Evolutionary conservation across 2,888 invertebrate genomes (phyloP).

Genomic region (Tipula lateralis): DNA sequence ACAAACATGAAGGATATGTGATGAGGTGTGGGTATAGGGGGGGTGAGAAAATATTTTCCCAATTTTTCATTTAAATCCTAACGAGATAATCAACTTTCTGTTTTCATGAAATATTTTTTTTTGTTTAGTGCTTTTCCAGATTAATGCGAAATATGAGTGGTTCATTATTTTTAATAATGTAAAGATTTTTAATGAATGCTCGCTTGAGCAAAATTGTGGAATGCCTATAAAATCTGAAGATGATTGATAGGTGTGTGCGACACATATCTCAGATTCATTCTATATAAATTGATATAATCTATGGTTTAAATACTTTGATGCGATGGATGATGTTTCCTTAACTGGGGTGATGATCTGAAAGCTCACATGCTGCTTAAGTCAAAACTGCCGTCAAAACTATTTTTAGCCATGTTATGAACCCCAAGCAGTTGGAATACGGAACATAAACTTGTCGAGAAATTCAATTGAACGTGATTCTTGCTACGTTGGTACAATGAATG

Average conservation of each 20-base stretch:
- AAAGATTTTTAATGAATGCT: not conserved
- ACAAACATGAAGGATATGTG: not conserved
- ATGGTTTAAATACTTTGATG: too few relatives aligned
- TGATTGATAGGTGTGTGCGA: not conserved
- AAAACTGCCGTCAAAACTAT: too few relatives aligned
- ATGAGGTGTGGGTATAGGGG: not conserved
- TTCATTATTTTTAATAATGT: not conserved
- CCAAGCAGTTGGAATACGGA: too few relatives aligned
- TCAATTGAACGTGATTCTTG: too few relatives aligned
- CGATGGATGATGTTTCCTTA: too few relatives aligned
- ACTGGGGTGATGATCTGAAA: too few relatives aligned
- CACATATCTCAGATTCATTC: not conserved
- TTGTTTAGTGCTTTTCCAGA: not conserved
- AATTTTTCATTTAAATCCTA: conserved; percentile 15
- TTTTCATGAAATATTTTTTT: not conserved
- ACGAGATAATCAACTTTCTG: conserved; percentile 12
- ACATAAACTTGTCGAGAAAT: too few relatives aligned
- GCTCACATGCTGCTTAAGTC: too few relatives aligned
- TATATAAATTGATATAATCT: too few relatives aligned
- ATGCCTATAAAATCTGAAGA: not conserved
- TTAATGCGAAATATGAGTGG: conserved; percentile 11
- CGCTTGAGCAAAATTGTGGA: not conserved
- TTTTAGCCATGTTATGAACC: too few relatives aligned
- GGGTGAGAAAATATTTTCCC: not conserved
- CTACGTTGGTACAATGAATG: too few relatives aligned